These are phyloP conservation scores for Xiphorhynchus erythropygius DNA, from an alignment of 2,797 vertebrate species.

Conservation along the genomic window DNA sequence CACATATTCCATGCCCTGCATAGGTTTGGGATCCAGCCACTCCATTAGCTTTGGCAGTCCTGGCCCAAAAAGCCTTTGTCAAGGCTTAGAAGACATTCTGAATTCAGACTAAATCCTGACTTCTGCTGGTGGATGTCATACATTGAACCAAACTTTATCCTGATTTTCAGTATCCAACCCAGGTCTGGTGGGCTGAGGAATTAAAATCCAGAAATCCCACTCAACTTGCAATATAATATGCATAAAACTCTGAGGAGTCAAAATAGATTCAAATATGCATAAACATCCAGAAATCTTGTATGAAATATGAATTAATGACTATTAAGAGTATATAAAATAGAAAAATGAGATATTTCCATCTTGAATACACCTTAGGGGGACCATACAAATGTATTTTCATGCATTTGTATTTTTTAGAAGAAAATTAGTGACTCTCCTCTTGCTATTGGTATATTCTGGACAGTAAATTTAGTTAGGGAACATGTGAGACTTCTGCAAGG, in stretches of 20 bases:
- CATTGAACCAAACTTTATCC: neutral
- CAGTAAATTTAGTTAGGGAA: neutral
- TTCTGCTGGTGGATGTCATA: neutral
- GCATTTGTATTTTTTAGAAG: neutral
- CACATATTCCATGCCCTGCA: neutral
- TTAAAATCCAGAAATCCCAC: neutral
- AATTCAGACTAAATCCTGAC: neutral
- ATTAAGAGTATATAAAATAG: neutral
- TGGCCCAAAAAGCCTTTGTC: neutral
- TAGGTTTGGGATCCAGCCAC: neutral
- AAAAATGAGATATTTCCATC: neutral
- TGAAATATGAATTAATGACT: neutral
- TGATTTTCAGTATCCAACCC: neutral
- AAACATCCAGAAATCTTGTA: neutral
- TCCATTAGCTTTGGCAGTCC: neutral
- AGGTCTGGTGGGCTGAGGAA: neutral
- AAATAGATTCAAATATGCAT: neutral
- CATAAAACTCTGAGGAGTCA: neutral
- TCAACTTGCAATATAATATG: neutral
- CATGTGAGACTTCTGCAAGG: rapidly evolving
- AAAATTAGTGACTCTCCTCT: neutral
- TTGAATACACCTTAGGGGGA: neutral
- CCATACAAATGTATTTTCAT: neutral
- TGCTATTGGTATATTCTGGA: neutral
- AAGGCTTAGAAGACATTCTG: neutral